Evolutionary conservation across 1,140 invertebrate species (phyloP).

Genomic region (Cherax quadricarinatus): DNA sequence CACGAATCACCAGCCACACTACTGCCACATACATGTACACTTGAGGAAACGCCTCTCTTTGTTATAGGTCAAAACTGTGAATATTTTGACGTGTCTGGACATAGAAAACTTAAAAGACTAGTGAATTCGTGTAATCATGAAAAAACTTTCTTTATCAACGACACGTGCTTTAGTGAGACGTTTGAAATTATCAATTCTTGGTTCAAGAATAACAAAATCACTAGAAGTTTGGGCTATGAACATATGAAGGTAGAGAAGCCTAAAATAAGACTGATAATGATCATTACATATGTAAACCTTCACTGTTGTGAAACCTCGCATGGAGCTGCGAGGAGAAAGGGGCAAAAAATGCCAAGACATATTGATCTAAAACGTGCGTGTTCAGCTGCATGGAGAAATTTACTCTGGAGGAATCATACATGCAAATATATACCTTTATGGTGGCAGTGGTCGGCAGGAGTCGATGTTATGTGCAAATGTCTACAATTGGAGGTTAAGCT

Average conservation of each 20-base stretch:
- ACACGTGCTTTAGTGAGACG: too few species aligned
- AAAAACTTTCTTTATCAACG: too few species aligned
- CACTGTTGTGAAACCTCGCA: background rate
- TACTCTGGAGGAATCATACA: background rate
- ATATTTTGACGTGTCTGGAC: too few species aligned
- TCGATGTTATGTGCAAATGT: background rate
- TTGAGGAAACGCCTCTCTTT: too few species aligned
- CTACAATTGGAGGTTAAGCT: background rate
- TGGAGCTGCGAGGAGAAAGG: background rate
- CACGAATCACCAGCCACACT: too few species aligned
- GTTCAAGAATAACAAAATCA: too few species aligned
- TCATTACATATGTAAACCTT: background rate
- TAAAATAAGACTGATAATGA: background rate
- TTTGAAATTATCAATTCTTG: too few species aligned
- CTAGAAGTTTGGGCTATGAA: background rate
- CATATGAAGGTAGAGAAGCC: background rate
- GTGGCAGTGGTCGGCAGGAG: background rate
- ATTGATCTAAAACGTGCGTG: background rate
- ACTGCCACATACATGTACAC: too few species aligned
- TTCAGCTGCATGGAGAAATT: background rate
- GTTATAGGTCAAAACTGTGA: too few species aligned
- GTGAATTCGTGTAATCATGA: too few species aligned
- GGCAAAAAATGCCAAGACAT: background rate
- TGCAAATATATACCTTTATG: background rate
- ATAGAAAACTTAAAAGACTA: too few species aligned